Base-by-base conservation (phyloP, 2,113 vertebrate species). In the Scolopax mira region DNA sequence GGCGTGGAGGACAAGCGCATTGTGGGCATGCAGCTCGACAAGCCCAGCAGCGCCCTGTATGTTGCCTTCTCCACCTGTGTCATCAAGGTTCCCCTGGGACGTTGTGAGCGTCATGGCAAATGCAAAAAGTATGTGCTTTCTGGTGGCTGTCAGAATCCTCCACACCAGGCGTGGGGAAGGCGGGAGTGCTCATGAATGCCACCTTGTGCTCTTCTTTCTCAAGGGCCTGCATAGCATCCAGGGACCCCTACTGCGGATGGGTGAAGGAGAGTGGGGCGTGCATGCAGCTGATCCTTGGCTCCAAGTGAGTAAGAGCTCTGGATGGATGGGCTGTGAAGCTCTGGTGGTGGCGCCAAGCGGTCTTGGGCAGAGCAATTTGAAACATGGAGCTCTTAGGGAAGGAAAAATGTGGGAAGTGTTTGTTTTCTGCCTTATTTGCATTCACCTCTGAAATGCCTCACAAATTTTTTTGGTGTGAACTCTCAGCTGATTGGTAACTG, bases 171-270 rank as follows among this genome's bases (percentile, higher is more conserved):
- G 1, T 35, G 10, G 51, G 48, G 49, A 67, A 39, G 37, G 35
- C 1, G 0, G 41, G 41, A 58, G 21, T 4, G 1, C 62, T 69
- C 51, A 58, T 24, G 6, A 66, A 62, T 89, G 41, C 55, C 65
- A 85, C 65, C 60, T 85, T 79, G 35, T 66, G 48, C 75, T 58
- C 62, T 85, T 86, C 69, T 97, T 84, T 96, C 90, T 91, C 52
- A 96, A 99, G 99, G 98, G 99, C 99, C 96, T 99, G 99, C 85
- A 99, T 99, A 57, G 99, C 99, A 11, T 99, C 99, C 97, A 98
- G 99, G 98, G 99, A 99, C 95, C 99, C 99, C 0, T 99, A 99
- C 90, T 99, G 99, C 5, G 99, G 99, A 79, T 99, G 99, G 99
- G 96, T 99, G 87, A 98, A 98, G 82, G 99, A 99, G 75, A 99